Evolutionary conservation across 2,113 vertebrate species (phyloP), one percentile per base, ranked within the genome.

Genomic region (Myiopsitta monachus): DNA sequence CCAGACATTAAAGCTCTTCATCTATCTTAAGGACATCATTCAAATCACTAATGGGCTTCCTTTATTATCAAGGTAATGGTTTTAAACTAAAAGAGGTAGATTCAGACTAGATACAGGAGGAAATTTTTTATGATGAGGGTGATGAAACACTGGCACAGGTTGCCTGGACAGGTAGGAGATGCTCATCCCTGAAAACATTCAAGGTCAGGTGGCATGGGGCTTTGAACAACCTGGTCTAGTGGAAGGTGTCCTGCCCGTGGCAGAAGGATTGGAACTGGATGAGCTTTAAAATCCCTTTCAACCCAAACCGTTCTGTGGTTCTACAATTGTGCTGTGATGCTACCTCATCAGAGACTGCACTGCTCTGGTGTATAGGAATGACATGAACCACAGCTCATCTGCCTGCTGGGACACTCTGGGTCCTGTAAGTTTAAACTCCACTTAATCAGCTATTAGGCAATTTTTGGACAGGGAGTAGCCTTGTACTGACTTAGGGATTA

Each of bases 351-450:
- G 52, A 54, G 33, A 39, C 27, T 23, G 18, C 69, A 26, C 12
- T 2, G 1, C 51, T 63, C 13, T 74, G 23, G 30, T 30, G 18
- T 38, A 6, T 4, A 51, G 5, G 19, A 82, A n/a, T 1, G 1
- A 31, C 7, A 18, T 1, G 7, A 83, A 5, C 18, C 18, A 66
- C 27, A 76, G 39, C 6, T 83, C 11, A 27, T 10, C 30, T 59
- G 51, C 81, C 31, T 77, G 5, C 54, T 80, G 39, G 30, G 28
- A 54, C 44, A 26, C 7, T 43, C 18, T 64, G 52, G 24, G 24
- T 41, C 16, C 24, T 22, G 6, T n/a, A 64, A 66, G 3, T 28
- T 55, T 49, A 75, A 94, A 43, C 5, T 18, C 51, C 15, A 28
- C 8, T 61, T 69, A 31, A 43, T 66, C 9, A 82, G 10, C 10